Evolutionary conservation across 2,113 vertebrate genomes (phyloP).

Genomic region (Amblyornis subalaris): DNA sequence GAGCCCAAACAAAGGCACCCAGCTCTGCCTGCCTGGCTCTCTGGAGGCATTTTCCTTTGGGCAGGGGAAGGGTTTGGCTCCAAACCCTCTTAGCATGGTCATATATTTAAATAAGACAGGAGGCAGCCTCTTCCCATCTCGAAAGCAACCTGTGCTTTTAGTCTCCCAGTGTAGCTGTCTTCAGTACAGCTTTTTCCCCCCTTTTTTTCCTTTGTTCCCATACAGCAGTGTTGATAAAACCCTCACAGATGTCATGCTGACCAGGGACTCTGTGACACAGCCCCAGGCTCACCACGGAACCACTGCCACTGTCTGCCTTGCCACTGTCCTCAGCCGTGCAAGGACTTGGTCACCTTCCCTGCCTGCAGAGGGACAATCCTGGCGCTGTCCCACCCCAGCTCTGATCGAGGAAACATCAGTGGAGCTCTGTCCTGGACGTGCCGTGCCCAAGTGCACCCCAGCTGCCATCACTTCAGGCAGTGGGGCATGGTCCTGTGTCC

Average conservation of each 20-base stretch:
- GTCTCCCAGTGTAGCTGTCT: neutral
- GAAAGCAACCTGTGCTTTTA: neutral
- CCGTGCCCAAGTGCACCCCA: neutral
- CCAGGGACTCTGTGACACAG: neutral
- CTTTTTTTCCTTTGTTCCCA: rapidly evolving
- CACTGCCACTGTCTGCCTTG: no score
- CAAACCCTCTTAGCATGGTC: neutral
- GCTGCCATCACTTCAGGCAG: neutral
- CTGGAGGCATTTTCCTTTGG: neutral
- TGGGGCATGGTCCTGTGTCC: neutral
- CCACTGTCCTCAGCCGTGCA: neutral
- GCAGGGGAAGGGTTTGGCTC: neutral
- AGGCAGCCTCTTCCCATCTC: neutral
- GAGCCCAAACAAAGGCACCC: neutral
- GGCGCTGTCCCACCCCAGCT: neutral
- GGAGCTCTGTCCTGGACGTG: rapidly evolving
- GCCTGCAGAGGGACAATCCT: neutral
- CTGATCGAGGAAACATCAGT: neutral
- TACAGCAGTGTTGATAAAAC: neutral
- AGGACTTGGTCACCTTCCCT: neutral
- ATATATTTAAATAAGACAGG: neutral
- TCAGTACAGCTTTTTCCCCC: neutral
- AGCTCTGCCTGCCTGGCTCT: neutral
- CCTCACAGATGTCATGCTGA: neutral
- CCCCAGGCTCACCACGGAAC: neutral